Percentiles rank a stretch among this genome's conserved stretches.
Evolutionary conservation across 2,113 vertebrate genomes (phyloP).

Genomic region (Symphodus melops): DNA sequence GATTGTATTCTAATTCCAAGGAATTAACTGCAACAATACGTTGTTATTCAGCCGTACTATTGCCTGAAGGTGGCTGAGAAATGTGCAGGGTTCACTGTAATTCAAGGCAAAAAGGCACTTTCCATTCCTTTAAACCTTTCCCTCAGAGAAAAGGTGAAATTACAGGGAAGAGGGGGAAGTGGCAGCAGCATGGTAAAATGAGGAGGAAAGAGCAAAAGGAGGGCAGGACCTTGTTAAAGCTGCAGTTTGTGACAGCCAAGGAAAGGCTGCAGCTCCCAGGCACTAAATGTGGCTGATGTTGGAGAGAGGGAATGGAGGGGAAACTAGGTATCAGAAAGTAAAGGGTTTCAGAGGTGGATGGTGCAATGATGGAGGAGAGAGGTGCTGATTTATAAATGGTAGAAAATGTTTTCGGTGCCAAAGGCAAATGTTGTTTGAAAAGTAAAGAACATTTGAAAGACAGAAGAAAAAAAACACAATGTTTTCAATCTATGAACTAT

Average conservation of each 20-base stretch:
- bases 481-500: constrained; percentile 19
- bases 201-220: constrained; percentile 61
- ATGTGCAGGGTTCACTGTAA: constrained; percentile 39
- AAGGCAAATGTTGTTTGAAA: background rate
- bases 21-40: too few relatives aligned
- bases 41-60: background rate
- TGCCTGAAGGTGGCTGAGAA: constrained; percentile 3
- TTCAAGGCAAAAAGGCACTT: constrained; percentile 25
- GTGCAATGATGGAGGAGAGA: constrained; percentile 19
- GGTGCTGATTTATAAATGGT: constrained; percentile 1
- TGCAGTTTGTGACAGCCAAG: constrained; percentile 63
- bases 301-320: constrained; percentile 31
- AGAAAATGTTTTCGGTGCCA: background rate
- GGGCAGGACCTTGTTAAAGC: constrained; percentile 77
- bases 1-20: too few relatives aligned
- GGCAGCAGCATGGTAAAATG: constrained; percentile 47
- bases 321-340: constrained; percentile 6
- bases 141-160: constrained; percentile 49
- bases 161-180: constrained; percentile 35
- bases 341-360: background rate
- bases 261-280: constrained; percentile 63
- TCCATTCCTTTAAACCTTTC: constrained; percentile 35
- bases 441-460: background rate
- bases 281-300: constrained; percentile 65
- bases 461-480: background rate